Percentiles rank a stretch among this genome's conserved stretches.
These are phyloP conservation scores for Nylanderia fulva DNA, from an alignment of 1,140 invertebrate genomes.

Conservation along the genomic window DNA sequence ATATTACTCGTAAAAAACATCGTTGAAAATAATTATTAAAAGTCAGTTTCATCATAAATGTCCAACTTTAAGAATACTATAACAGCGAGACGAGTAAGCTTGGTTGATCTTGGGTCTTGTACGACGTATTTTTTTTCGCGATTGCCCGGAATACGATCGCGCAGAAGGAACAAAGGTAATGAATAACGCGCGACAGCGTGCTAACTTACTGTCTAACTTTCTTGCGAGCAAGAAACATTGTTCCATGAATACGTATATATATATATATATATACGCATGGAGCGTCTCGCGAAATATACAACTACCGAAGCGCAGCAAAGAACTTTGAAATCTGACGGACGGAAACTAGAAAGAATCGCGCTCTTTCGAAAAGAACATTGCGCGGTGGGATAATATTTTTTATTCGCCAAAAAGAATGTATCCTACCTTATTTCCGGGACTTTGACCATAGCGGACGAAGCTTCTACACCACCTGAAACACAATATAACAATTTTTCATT, in stretches of 20 bases:
- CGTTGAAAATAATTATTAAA: background rate
- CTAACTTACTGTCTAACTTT: conserved; percentile 67
- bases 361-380: conserved; percentile 56
- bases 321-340: conserved; percentile 60
- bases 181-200: conserved; percentile 62
- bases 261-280: conserved; percentile 50
- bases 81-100: background rate
- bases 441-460: background rate
- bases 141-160: conserved; percentile 49
- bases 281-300: conserved; percentile 53
- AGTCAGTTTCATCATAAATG: conserved; percentile 7
- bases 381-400: conserved; percentile 46
- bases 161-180: conserved; percentile 58
- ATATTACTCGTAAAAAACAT: background rate
- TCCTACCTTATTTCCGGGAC: background rate
- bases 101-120: conserved; percentile 23
- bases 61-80: conserved; percentile 27
- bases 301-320: conserved; percentile 37
- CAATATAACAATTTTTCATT: too few relatives aligned
- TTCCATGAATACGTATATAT: conserved; percentile 63
- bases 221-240: conserved; percentile 62
- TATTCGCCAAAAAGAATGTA: conserved; percentile 47
- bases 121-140: conserved; percentile 38
- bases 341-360: conserved; percentile 52
- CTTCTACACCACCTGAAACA: too few relatives aligned